Evolutionary conservation across 1,140 invertebrate genomes (phyloP), one percentile per base, ranked within the genome.

Genomic region (Streblospio benedicti): DNA sequence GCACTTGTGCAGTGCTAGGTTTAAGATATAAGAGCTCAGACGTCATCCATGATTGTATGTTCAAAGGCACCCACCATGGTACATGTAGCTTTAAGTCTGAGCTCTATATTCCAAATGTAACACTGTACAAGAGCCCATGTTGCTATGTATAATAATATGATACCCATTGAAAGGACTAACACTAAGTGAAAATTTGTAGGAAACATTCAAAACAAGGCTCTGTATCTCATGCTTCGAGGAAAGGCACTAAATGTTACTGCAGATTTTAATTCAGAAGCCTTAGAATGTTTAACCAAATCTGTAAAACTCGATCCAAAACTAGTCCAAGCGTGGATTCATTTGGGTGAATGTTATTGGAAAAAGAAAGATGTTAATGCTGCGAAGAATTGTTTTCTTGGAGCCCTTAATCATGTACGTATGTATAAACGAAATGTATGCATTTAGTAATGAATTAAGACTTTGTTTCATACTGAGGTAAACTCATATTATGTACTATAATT

Each of bases 281-380:
- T 86, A 62, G 85, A 88, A 66, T 79, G 83, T 30, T 76, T 93
- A 23, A 87, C 87, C 30, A 89, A 89, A 78, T 86, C 89, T 47
- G 86, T 92, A 0, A 93, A 93, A 78, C 77, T 93, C 18, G 86
- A 91, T 71, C 89, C 89, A 14, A 87, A 86, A 64, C 77, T 87
- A 56, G 82, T 88, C 0, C 86, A 89, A 59, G 90, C 89, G 4
- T 93, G 90, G 90, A 92, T 92, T 72, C 86, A 91, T 71, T 79
- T 94, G 9, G 91, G 90, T 4, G 89, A 91, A 75, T 90, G 87
- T 74, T 91, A 90, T 75, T 92, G 88, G 85, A 92, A 92, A 74
- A 88, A 88, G 74, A 83, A 86, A 68, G 87, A 91, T 71, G 79
- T 91, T 27, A 80, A 84, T 65, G 85, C 88, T 65, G 89, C 90